These are phyloP conservation scores for Lutraria lutraria DNA, from an alignment of 2,888 invertebrate species.

Conservation along the genomic window DNA sequence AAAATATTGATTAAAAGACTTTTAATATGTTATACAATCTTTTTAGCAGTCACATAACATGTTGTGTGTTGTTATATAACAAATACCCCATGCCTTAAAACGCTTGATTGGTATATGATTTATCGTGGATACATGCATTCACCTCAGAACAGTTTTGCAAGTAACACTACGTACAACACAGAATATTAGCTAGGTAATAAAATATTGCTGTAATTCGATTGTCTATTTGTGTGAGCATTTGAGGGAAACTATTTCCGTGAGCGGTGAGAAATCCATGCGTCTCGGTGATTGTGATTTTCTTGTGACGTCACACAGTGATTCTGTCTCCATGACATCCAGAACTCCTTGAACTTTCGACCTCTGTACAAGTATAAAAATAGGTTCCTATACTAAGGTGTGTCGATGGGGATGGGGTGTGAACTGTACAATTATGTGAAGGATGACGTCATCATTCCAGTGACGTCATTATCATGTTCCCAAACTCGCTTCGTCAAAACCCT, in stretches of 20 bases:
- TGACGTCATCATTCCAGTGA: background rate
- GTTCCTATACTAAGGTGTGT: slow-evolving; percentile 25
- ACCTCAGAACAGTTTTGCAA: background rate
- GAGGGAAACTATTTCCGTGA: background rate
- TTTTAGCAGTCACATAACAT: too few relatives aligned
- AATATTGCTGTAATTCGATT: slow-evolving; percentile 12
- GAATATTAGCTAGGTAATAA: background rate
- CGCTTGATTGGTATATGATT: background rate
- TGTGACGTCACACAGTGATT: background rate
- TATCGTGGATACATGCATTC: background rate
- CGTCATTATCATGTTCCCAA: slow-evolving; percentile 50
- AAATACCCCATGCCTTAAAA: too few relatives aligned
- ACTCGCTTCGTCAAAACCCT: slow-evolving; percentile 58
- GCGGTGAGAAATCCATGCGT: background rate
- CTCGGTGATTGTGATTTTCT: slow-evolving; percentile 6
- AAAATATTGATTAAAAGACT: too few relatives aligned
- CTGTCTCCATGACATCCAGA: background rate
- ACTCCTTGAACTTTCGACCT: background rate
- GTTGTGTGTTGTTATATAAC: too few relatives aligned
- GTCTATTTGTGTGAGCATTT: slow-evolving; percentile 5
- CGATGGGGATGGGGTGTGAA: slow-evolving; percentile 36
- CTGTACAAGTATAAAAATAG: slow-evolving; percentile 42
- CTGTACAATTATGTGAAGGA: background rate
- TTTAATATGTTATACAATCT: too few relatives aligned
- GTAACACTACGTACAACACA: background rate